Percentiles rank a stretch among this genome's conserved stretches.
Evolutionary conservation across 2,113 vertebrate genomes (phyloP).

Genomic region (Ammodramus savannarum): DNA sequence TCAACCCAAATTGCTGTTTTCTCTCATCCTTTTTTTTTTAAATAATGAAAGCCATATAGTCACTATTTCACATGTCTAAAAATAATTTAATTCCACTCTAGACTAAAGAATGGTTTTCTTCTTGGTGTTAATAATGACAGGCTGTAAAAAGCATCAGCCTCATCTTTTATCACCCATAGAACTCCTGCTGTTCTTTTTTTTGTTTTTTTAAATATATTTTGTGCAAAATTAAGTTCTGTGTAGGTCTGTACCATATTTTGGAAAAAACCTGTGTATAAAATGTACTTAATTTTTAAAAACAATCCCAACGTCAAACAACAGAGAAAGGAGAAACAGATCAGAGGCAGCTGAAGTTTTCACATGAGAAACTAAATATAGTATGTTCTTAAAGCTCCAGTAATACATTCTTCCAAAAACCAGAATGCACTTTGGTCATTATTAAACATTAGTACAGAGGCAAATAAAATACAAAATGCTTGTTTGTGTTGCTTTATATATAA

Average conservation of each 20-base stretch:
- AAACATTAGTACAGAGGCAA: slow-evolving; percentile 75
- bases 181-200: slow-evolving; percentile 67
- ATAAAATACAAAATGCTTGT: slow-evolving; percentile 72
- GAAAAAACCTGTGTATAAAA: slow-evolving; percentile 76
- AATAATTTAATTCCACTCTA: slow-evolving; percentile 62
- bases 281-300: slow-evolving; percentile 73
- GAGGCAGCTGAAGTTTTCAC: slow-evolving; percentile 69
- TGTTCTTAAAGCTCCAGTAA: slow-evolving; percentile 82
- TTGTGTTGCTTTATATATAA: slow-evolving; percentile 67
- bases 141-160: slow-evolving; percentile 50
- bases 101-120: slow-evolving; percentile 42
- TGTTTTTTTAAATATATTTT: slow-evolving; percentile 74
- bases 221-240: slow-evolving; percentile 79
- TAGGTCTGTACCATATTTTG: slow-evolving; percentile 75
- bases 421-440: slow-evolving; percentile 94
- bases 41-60: slow-evolving; percentile 32
- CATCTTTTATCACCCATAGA: slow-evolving; percentile 64
- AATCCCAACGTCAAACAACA: slow-evolving; percentile 71
- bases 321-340: slow-evolving; percentile 69
- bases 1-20: not conserved
- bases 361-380: slow-evolving; percentile 73
- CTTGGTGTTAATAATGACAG: slow-evolving; percentile 12
- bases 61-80: slow-evolving; percentile 46
- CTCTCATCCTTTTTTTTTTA: not conserved
- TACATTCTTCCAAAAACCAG: slow-evolving; percentile 83